Evolutionary conservation across 1,140 invertebrate genomes (phyloP).

Genomic region (Polypedilum vanderplanki): DNA sequence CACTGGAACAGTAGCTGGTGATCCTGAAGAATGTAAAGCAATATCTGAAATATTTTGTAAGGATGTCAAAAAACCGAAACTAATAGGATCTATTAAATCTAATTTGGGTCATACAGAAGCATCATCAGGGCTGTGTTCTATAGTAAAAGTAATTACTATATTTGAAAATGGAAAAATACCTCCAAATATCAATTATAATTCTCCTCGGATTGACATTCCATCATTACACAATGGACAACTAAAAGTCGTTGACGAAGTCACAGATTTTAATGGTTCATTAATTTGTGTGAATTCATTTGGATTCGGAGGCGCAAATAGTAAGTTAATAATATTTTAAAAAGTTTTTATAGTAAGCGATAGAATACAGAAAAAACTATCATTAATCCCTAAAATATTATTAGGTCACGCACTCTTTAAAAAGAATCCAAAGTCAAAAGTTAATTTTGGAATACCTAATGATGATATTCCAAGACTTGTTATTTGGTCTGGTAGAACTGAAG

Average conservation of each 20-base stretch:
- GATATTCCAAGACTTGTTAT: constrained; percentile 45
- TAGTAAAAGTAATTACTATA: constrained; percentile 66
- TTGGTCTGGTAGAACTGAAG: constrained; percentile 45
- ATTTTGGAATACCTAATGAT: constrained; percentile 47
- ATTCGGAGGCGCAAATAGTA: constrained; percentile 72
- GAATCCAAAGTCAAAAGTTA: constrained; percentile 49
- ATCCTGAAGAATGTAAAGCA: constrained; percentile 74
- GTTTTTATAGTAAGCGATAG: too few species aligned
- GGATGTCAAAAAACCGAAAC: constrained; percentile 54
- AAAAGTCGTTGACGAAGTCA: constrained; percentile 54
- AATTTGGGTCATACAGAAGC: constrained; percentile 87
- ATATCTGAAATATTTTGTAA: constrained; percentile 69
- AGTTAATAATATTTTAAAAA: too few species aligned
- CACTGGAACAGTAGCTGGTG: constrained; percentile 65
- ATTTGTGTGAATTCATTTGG: constrained; percentile 69
- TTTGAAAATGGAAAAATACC: constrained; percentile 56
- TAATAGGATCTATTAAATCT: constrained; percentile 80
- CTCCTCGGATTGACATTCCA: constrained; percentile 55
- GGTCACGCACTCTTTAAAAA: constrained; percentile 58
- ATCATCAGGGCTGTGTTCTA: constrained; percentile 69
- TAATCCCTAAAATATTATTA: too few species aligned
- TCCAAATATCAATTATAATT: constrained; percentile 60
- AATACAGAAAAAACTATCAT: too few species aligned
- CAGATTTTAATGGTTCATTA: constrained; percentile 50
- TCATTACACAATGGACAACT: constrained; percentile 54